Evolutionary conservation across 2,888 invertebrate species (phyloP).

Genomic region (Cylindroiulus punctatus): DNA sequence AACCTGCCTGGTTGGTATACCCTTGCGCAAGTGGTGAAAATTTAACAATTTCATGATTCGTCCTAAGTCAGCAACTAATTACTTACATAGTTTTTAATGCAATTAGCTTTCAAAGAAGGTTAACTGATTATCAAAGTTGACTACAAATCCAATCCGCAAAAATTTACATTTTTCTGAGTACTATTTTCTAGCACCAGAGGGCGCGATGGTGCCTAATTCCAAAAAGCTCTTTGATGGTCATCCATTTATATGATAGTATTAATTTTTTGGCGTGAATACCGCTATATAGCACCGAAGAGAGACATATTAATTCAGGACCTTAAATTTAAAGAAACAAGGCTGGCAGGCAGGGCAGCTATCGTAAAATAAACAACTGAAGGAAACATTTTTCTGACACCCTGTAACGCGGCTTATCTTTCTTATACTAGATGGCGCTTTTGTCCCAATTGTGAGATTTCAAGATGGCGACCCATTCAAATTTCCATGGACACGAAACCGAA

Average conservation of each 20-base stretch:
- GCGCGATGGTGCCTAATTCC: not conserved
- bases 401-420: not conserved
- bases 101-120: conserved; percentile 12
- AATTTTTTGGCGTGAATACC: too few relatives aligned
- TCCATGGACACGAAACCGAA: not conserved
- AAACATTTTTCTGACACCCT: not conserved
- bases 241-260: too few relatives aligned
- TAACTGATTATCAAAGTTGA: not conserved
- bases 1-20: not conserved
- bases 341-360: too few relatives aligned
- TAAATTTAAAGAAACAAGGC: too few relatives aligned
- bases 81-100: not conserved
- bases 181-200: not conserved
- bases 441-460: not conserved
- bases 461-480: not conserved
- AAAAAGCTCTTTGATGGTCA: too few relatives aligned
- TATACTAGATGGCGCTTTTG: not conserved
- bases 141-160: not conserved
- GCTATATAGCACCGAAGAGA: too few relatives aligned
- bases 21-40: not conserved
- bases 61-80: not conserved
- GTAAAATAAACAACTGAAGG: too few relatives aligned
- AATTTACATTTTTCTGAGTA: not conserved
- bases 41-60: not conserved
- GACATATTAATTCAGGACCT: too few relatives aligned